Conservation (phyloP, 2,113 vertebrate species). For the Antigone vipio region DNA sequence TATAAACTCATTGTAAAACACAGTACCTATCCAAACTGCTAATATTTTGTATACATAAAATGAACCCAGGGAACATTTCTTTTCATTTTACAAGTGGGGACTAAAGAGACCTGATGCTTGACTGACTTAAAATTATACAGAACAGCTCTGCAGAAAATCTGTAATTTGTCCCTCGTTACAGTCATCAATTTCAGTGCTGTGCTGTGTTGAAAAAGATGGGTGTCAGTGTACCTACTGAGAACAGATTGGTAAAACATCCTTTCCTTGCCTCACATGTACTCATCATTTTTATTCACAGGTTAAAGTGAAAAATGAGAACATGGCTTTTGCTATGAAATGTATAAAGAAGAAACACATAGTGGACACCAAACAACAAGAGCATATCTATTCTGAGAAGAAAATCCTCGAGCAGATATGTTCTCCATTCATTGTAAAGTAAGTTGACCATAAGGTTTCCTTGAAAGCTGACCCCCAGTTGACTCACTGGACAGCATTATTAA, state of each 20-base stretch:
- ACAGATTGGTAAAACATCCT: background rate
- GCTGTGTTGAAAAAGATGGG: background rate
- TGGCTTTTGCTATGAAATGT: slow-evolving; percentile 90
- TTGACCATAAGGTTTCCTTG: background rate
- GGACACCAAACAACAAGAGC: slow-evolving; percentile 91
- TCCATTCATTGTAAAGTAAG: slow-evolving; percentile 87
- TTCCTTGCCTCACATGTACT: background rate
- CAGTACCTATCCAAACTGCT: background rate
- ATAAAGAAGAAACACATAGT: slow-evolving; percentile 92
- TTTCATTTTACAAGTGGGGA: background rate
- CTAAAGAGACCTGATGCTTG: background rate
- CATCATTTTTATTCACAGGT: slow-evolving; percentile 72
- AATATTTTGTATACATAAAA: background rate
- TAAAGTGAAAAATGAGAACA: slow-evolving; percentile 87
- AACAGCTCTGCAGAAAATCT: background rate
- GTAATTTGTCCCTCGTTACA: background rate
- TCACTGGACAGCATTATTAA: background rate
- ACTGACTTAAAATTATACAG: background rate
- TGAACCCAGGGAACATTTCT: background rate
- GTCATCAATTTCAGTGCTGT: background rate
- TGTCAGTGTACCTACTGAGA: background rate
- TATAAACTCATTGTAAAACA: background rate
- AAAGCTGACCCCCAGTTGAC: background rate
- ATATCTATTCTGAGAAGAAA: slow-evolving; percentile 91
- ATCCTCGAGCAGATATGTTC: slow-evolving; percentile 86